Percentiles rank a stretch among this genome's conserved stretches.
These are phyloP conservation scores for Pseudomyrmex sp. DNA, from an alignment of 1,140 invertebrate genomes.

Conservation along the genomic window DNA sequence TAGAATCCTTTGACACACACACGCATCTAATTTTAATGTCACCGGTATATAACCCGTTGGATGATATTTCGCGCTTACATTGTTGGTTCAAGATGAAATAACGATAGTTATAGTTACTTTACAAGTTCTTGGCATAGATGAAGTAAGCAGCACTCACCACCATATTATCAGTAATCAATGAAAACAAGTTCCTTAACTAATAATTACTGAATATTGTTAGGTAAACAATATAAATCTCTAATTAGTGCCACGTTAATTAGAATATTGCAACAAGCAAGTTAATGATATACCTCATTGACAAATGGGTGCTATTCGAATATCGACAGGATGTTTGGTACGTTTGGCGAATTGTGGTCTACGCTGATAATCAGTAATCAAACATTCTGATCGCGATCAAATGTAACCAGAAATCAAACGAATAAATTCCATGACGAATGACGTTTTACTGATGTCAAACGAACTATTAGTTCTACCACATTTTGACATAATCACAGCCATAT, in stretches of 20 bases:
- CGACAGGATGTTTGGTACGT: neutral
- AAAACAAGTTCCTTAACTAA: conserved; percentile 59
- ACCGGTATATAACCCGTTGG: no score
- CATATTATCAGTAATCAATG: conserved; percentile 55
- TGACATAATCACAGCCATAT: no score
- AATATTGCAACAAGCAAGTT: conserved; percentile 32
- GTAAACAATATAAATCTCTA: conserved; percentile 47
- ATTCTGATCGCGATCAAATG: conserved; percentile 19
- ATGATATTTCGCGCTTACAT: no score
- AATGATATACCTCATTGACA: conserved; percentile 41
- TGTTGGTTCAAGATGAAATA: no score
- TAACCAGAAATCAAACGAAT: neutral
- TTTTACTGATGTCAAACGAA: neutral
- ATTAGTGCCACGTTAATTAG: conserved; percentile 63
- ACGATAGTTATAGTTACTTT: neutral
- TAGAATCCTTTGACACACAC: neutral
- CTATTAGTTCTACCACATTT: neutral
- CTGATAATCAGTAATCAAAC: neutral
- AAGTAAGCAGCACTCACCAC: neutral
- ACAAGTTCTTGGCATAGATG: neutral
- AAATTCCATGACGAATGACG: neutral
- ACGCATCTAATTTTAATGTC: no score
- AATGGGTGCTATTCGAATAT: conserved; percentile 22
- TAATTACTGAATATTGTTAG: conserved; percentile 26
- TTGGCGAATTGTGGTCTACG: neutral